A percentile compares a stretch with the other conserved stretches of the same genome.
These are phyloP conservation scores for Mimachlamys varia DNA, from an alignment of 2,888 invertebrate genomes.

Conservation along the genomic window DNA sequence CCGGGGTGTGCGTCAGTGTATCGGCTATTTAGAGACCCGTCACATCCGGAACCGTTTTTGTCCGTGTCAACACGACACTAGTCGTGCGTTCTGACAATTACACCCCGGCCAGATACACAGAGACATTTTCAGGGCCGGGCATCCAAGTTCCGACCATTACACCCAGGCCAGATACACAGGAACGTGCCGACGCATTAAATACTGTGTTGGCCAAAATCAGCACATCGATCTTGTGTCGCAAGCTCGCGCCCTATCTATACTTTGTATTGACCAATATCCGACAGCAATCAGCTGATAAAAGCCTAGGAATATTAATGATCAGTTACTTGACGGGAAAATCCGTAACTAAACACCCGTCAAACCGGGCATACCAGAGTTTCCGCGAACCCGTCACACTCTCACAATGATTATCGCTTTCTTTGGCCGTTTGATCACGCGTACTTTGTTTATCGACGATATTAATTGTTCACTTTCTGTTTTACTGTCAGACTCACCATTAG, in stretches of 20 bases:
- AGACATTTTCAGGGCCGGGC: neutral
- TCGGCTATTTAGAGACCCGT: neutral
- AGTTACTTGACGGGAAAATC: slow-evolving; percentile 21
- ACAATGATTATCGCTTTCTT: neutral
- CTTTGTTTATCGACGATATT: slow-evolving; percentile 31
- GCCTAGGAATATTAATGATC: slow-evolving; percentile 32
- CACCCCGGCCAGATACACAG: neutral
- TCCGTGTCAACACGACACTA: neutral
- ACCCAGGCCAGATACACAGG: neutral
- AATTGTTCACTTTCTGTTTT: slow-evolving; percentile 13
- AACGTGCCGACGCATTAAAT: slow-evolving; percentile 3
- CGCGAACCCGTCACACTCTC: slow-evolving; percentile 13
- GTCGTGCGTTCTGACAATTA: neutral
- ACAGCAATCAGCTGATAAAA: slow-evolving; percentile 34
- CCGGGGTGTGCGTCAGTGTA: neutral
- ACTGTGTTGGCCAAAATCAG: slow-evolving; percentile 6
- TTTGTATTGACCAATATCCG: slow-evolving; percentile 23
- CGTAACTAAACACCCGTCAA: slow-evolving; percentile 34
- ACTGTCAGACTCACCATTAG: neutral
- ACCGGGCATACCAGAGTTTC: neutral
- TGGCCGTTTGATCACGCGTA: slow-evolving; percentile 21
- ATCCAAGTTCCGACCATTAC: neutral
- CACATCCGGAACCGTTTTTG: neutral
- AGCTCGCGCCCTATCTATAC: slow-evolving; percentile 25
- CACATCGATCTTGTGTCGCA: slow-evolving; percentile 12